Conservation (phyloP, 1,140 invertebrate species). For the Colletes gigas region DNA sequence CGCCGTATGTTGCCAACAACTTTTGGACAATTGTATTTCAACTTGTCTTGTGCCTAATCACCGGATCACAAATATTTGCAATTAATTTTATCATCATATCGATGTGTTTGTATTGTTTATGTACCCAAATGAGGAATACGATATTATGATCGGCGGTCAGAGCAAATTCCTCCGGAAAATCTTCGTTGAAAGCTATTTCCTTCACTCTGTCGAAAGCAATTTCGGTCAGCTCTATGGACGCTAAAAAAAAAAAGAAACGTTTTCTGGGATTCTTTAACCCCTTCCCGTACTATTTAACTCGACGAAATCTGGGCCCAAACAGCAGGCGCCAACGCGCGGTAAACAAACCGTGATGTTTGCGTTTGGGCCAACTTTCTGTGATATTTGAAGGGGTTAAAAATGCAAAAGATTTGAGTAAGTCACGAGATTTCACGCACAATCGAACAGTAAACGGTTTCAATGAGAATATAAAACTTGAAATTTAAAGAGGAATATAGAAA, state of each 20-base stretch:
- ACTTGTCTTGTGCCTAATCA: not conserved
- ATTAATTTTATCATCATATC: not conserved
- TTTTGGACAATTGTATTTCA: conserved; percentile 41
- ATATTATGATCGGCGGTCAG: conserved; percentile 73
- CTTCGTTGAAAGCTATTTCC: conserved; percentile 73
- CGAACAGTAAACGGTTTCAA: too few species aligned
- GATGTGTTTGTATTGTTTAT: conserved; percentile 18
- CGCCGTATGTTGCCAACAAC: conserved; percentile 36
- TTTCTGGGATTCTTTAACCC: too few species aligned
- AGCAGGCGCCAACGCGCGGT: too few species aligned
- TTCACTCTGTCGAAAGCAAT: conserved; percentile 51
- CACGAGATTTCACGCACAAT: too few species aligned
- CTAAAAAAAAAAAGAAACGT: conserved; percentile 46
- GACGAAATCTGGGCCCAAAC: too few species aligned
- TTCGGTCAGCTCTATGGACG: conserved; percentile 42
- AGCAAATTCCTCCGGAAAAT: conserved; percentile 73
- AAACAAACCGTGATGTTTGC: too few species aligned
- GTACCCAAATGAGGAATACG: conserved; percentile 75
- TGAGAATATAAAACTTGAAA: too few species aligned
- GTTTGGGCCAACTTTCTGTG: too few species aligned
- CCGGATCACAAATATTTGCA: not conserved
- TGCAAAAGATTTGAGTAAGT: too few species aligned
- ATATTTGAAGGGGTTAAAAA: too few species aligned
- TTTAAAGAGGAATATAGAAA: too few species aligned
- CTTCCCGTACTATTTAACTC: too few species aligned